Conservation (phyloP, 2,113 vertebrate genomes). For the Pimephales promelas region DNA sequence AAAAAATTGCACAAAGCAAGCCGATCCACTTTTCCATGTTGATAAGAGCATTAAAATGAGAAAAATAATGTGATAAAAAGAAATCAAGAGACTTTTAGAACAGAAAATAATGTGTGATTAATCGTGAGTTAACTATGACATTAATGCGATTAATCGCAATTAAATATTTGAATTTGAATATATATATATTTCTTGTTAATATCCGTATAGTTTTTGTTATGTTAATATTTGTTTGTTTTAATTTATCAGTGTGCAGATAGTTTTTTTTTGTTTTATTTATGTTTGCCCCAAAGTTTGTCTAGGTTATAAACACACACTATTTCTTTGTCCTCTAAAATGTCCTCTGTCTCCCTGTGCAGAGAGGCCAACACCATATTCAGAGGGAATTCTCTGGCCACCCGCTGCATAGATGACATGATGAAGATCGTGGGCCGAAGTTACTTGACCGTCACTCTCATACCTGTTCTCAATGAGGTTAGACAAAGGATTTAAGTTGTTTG, state of each 20-base stretch:
- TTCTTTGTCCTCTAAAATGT: background rate
- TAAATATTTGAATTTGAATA: too few relatives aligned
- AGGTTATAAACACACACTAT: background rate
- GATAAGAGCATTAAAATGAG: too few relatives aligned
- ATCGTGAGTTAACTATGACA: too few relatives aligned
- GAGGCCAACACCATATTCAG: slow-evolving; percentile 98
- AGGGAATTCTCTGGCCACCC: slow-evolving; percentile 93
- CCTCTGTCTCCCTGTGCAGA: slow-evolving; percentile 70
- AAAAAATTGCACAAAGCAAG: too few relatives aligned
- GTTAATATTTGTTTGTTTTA: background rate
- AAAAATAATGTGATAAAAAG: too few relatives aligned
- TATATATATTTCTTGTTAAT: background rate
- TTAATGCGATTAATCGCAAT: too few relatives aligned
- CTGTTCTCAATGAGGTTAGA: slow-evolving; percentile 92
- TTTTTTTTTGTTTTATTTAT: background rate
- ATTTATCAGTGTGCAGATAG: background rate
- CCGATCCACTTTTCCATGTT: too few relatives aligned
- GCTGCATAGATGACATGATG: slow-evolving; percentile 98
- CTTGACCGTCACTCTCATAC: slow-evolving; percentile 92
- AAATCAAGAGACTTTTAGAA: too few relatives aligned
- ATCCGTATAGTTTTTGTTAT: background rate
- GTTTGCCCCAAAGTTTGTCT: background rate
- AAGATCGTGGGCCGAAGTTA: slow-evolving; percentile 97
- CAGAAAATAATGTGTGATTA: too few relatives aligned
- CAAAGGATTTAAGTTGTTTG: background rate